Evolutionary conservation across 2,888 invertebrate genomes (phyloP).

Genomic region (Drosophila dives): DNA sequence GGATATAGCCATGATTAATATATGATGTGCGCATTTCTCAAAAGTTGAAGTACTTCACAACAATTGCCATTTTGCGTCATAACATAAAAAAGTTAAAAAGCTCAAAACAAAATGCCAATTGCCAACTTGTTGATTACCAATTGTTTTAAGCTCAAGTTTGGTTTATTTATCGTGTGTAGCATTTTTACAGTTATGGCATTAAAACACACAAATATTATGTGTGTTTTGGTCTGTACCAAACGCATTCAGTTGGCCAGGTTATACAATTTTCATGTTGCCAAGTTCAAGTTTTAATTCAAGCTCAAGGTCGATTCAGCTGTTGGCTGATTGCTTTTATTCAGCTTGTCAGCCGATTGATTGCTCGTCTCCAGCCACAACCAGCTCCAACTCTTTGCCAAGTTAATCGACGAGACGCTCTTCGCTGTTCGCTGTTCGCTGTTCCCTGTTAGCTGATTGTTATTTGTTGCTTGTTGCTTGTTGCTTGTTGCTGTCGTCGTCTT

Average conservation of each 20-base stretch:
- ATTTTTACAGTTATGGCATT: conserved; percentile 36
- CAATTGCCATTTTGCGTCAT: conserved; percentile 75
- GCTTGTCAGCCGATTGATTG: conserved; percentile 13
- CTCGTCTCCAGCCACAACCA: conserved; percentile 6
- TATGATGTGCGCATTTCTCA: conserved; percentile 17
- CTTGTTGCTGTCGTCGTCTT: conserved; percentile 25
- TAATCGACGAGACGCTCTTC: conserved; percentile 41
- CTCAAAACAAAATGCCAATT: conserved; percentile 31
- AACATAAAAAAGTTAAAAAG: conserved; percentile 45
- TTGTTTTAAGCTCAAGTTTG: conserved; percentile 34
- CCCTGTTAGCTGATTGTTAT: neutral
- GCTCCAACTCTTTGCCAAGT: conserved; percentile 27
- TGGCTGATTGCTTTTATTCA: conserved; percentile 7
- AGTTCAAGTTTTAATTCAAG: conserved; percentile 74
- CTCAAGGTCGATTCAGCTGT: conserved; percentile 70
- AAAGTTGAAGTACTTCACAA: conserved; percentile 56
- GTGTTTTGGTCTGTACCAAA: conserved; percentile 7
- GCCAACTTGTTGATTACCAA: conserved; percentile 43
- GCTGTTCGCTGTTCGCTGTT: conserved; percentile 13
- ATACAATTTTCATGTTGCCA: conserved; percentile 60
- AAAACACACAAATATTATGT: neutral
- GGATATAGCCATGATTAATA: conserved; percentile 58
- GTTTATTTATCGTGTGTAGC: conserved; percentile 31
- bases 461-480: too few species aligned
- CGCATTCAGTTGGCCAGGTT: conserved; percentile 35